A percentile compares a stretch with the other conserved stretches of the same genome.
These are phyloP conservation scores for Hippopotamyrus pictus DNA, from an alignment of 2,797 vertebrate genomes.

Conservation along the genomic window DNA sequence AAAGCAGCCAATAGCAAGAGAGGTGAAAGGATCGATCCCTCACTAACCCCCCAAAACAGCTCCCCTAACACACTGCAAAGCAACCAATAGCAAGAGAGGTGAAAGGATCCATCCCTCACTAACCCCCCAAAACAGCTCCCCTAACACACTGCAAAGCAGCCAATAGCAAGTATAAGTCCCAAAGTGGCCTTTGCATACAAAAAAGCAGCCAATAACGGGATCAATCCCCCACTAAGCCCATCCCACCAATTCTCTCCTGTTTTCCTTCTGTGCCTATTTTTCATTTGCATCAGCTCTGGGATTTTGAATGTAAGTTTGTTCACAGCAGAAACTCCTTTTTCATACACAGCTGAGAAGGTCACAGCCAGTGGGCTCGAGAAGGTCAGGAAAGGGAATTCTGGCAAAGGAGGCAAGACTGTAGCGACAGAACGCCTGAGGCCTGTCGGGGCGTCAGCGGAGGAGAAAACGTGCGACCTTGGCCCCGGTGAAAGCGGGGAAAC, in stretches of 20 bases:
- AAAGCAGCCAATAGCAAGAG: not conserved
- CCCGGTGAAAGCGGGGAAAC: not conserved
- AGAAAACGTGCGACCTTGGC: not conserved
- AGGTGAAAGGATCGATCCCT: not conserved
- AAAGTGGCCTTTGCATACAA: not conserved
- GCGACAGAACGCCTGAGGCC: not conserved
- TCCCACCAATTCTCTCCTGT: not conserved
- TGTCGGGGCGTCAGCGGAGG: slow-evolving; percentile 17
- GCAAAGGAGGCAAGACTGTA: not conserved
- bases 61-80: not conserved
- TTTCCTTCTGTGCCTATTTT: not conserved
- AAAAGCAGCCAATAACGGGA: not conserved
- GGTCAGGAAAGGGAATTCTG: slow-evolving; percentile 28
- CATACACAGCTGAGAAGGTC: slow-evolving; percentile 30
- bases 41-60: not conserved
- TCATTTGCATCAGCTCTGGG: not conserved
- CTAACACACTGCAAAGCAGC: not conserved
- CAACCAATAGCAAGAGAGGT: not conserved
- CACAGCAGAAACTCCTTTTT: not conserved
- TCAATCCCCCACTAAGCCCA: not conserved
- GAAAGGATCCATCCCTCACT: not conserved
- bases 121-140: not conserved
- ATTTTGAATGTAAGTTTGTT: not conserved
- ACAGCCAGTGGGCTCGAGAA: slow-evolving; percentile 32
- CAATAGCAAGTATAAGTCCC: not conserved